phyloP scores from a whole-genome alignment of 2,888 invertebrate genomes.

The Laspeyria flexula region DNA sequence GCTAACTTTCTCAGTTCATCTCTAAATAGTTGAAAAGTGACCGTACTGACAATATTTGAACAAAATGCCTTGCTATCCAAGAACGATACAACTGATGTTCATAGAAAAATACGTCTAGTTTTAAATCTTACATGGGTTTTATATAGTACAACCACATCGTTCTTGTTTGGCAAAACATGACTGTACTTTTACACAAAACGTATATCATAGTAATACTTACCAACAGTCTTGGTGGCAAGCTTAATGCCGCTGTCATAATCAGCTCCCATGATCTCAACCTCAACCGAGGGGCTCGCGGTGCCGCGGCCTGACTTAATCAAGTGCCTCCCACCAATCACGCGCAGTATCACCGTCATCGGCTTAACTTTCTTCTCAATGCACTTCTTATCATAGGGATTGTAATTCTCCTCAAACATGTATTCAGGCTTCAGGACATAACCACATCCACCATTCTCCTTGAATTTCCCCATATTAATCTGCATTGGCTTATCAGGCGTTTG shows the following conservation, averaged over 20 bases:
- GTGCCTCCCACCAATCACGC: slow-evolving; percentile 96
- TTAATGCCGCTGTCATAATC: slow-evolving; percentile 94
- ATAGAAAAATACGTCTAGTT: too few species aligned
- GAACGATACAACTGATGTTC: too few species aligned
- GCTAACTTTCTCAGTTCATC: too few species aligned
- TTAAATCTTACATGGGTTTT: too few species aligned
- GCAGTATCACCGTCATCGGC: slow-evolving; percentile 88
- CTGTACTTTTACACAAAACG: too few species aligned
- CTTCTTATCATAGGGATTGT: slow-evolving; percentile 91
- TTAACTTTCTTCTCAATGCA: slow-evolving; percentile 74
- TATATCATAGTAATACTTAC: slow-evolving; percentile 80
- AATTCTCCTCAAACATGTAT: slow-evolving; percentile 93
- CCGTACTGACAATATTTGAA: too few species aligned
- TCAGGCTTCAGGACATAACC: slow-evolving; percentile 97
- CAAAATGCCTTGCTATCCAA: too few species aligned
- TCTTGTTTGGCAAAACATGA: too few species aligned
- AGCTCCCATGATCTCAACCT: slow-evolving; percentile 95
- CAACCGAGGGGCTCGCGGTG: slow-evolving; percentile 95
- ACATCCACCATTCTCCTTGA: slow-evolving; percentile 96
- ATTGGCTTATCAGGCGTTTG: slow-evolving; percentile 98
- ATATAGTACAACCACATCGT: too few species aligned
- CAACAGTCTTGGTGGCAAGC: slow-evolving; percentile 93
- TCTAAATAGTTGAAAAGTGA: too few species aligned
- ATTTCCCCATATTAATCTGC: slow-evolving; percentile 98
- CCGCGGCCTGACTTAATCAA: slow-evolving; percentile 93